These are phyloP conservation scores for Etheostoma perlongum DNA, from an alignment of 2,797 vertebrate species.

Conservation along the genomic window DNA sequence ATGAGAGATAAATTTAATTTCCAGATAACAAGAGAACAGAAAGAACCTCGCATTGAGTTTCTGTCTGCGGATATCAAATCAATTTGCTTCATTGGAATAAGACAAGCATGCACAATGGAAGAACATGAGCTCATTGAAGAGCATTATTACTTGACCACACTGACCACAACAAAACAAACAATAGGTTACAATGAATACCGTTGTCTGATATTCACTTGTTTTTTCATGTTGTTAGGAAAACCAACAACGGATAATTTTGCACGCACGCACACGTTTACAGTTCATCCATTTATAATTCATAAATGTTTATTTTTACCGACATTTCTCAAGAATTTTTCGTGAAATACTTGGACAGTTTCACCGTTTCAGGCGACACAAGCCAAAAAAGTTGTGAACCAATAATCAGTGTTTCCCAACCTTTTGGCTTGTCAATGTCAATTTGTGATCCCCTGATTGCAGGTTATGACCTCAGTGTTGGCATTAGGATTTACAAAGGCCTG, in stretches of 20 bases:
- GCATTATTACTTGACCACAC: conserved; percentile 33
- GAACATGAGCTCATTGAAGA: conserved; percentile 47
- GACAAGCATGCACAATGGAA: conserved; percentile 60
- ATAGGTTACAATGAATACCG: neutral
- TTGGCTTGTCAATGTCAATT: neutral
- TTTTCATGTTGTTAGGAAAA: neutral
- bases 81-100: conserved; percentile 72
- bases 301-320: neutral
- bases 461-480: neutral
- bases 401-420: neutral
- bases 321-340: neutral
- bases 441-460: neutral
- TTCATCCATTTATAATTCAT: too few relatives aligned
- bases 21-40: conserved; percentile 78
- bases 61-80: conserved; percentile 78
- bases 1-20: conserved; percentile 78
- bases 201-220: neutral
- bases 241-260: too few relatives aligned
- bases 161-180: conserved; percentile 22
- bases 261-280: too few relatives aligned
- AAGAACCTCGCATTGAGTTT: conserved; percentile 72
- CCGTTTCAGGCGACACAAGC: neutral
- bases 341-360: neutral
- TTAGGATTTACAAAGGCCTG: neutral
- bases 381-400: neutral